A percentile compares a stretch with the other conserved stretches of the same genome.
Conservation (phyloP, 2,888 invertebrate species). For the Heliconius sara region DNA sequence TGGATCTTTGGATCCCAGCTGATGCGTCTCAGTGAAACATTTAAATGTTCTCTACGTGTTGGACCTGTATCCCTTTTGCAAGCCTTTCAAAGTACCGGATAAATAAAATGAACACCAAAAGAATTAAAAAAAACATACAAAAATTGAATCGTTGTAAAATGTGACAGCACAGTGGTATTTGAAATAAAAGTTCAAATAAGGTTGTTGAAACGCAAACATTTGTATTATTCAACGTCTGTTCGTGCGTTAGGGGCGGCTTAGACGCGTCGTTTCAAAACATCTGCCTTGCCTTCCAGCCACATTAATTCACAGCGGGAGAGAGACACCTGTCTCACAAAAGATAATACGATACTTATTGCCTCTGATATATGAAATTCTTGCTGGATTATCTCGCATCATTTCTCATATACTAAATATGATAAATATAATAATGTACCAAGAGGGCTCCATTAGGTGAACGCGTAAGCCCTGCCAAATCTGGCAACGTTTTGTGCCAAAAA, state of each 20-base stretch:
- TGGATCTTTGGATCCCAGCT: too few species aligned
- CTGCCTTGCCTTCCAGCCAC: slow-evolving; percentile 26
- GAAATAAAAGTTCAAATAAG: slow-evolving; percentile 42
- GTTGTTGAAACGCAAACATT: slow-evolving; percentile 39
- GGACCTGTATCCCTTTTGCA: too few species aligned
- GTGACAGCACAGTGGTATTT: slow-evolving; percentile 29
- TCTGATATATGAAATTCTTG: slow-evolving; percentile 35
- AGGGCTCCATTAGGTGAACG: slow-evolving; percentile 42
- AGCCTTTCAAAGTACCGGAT: too few species aligned
- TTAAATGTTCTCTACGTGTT: too few species aligned
- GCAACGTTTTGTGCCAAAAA: slow-evolving; percentile 46
- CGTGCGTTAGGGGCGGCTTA: slow-evolving; percentile 35
- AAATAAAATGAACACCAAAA: not conserved
- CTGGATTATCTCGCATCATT: slow-evolving; percentile 38
- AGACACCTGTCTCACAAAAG: slow-evolving; percentile 35
- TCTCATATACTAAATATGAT: slow-evolving; percentile 36
- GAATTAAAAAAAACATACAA: not conserved
- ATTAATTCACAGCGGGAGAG: slow-evolving; percentile 27
- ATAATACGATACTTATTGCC: slow-evolving; percentile 38
- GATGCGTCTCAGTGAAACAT: too few species aligned
- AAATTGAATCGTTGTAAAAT: slow-evolving; percentile 23
- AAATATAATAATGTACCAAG: slow-evolving; percentile 29
- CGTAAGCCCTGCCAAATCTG: slow-evolving; percentile 43
- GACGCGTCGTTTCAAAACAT: slow-evolving; percentile 35
- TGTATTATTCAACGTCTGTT: slow-evolving; percentile 43